phyloP scores from a whole-genome alignment of 2,113 vertebrate genomes.

The Emydocephalus ijimae region DNA sequence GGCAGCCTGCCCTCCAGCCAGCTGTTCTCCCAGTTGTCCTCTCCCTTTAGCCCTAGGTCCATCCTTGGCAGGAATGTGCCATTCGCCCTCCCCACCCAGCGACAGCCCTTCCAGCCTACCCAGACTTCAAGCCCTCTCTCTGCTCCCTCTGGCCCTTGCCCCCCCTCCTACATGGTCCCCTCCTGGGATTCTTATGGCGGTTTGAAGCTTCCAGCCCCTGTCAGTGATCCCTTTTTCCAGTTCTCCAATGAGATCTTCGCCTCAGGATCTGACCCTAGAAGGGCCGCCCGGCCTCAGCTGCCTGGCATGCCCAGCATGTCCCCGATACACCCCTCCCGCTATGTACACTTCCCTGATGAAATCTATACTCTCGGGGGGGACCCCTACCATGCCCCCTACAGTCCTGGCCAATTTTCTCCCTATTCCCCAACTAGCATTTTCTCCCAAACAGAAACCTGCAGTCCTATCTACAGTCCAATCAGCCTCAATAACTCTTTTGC shows the following conservation, averaged over 20 bases:
- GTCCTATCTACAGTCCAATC: neutral
- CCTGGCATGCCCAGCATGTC: neutral
- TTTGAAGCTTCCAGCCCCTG: neutral
- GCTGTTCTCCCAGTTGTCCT: neutral
- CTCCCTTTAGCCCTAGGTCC: neutral
- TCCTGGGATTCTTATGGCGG: neutral
- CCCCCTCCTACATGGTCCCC: neutral
- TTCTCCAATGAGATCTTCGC: neutral
- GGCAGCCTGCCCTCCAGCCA: neutral
- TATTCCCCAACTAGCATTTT: neutral
- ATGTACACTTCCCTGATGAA: neutral
- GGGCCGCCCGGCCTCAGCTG: neutral
- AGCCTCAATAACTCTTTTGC: neutral
- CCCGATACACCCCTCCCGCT: accelerated
- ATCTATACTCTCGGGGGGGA: neutral
- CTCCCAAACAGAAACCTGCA: neutral
- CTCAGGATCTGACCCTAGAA: neutral
- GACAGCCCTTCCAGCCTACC: neutral
- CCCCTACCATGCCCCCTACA: neutral
- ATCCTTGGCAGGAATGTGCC: neutral
- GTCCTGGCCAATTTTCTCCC: neutral
- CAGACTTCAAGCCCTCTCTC: neutral
- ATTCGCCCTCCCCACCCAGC: neutral
- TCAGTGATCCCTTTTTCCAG: neutral
- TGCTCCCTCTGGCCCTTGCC: neutral